Evolutionary conservation across 2,797 vertebrate species (phyloP).

Genomic region (Knipowitschia caucasica): DNA sequence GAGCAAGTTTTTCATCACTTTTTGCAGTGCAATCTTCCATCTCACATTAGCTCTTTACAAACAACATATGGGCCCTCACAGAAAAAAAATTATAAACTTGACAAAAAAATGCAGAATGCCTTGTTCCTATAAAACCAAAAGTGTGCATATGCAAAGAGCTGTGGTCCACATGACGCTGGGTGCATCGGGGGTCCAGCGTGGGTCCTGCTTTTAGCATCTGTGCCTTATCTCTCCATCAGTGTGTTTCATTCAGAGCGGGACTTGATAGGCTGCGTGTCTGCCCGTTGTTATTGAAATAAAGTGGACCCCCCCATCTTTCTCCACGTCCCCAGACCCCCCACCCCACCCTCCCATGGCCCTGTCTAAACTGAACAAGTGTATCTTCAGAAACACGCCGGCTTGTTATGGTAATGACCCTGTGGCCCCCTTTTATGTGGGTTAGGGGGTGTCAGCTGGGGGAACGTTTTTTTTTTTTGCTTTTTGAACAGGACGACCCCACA

Average conservation of each 20-base stretch:
- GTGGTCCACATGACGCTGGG: slow-evolving; percentile 22
- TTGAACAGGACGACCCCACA: slow-evolving; percentile 40
- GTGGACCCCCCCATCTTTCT: slow-evolving; percentile 54
- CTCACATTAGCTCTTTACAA: no score
- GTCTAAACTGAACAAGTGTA: slow-evolving; percentile 86
- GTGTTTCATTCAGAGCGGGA: slow-evolving; percentile 78
- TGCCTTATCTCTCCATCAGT: slow-evolving; percentile 77
- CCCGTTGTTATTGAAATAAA: slow-evolving; percentile 84
- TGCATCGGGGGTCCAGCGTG: slow-evolving; percentile 57
- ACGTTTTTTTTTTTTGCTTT: slow-evolving; percentile 45
- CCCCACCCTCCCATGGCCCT: slow-evolving; percentile 54
- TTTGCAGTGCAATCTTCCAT: no score
- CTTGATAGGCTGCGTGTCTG: slow-evolving; percentile 76
- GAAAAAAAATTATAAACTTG: background rate
- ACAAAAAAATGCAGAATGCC: background rate
- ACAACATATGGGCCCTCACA: background rate
- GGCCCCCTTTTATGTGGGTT: slow-evolving; percentile 52
- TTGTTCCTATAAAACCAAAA: background rate
- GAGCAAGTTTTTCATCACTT: no score
- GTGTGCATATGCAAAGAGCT: background rate
- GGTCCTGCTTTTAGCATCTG: slow-evolving; percentile 70
- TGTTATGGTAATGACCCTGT: slow-evolving; percentile 91
- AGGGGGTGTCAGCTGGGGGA: slow-evolving; percentile 21
- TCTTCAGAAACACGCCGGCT: slow-evolving; percentile 92
- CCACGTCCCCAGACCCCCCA: slow-evolving; percentile 32